Base-by-base conservation (phyloP, 2,888 invertebrate genomes). In the Cheilosia pagana region DNA sequence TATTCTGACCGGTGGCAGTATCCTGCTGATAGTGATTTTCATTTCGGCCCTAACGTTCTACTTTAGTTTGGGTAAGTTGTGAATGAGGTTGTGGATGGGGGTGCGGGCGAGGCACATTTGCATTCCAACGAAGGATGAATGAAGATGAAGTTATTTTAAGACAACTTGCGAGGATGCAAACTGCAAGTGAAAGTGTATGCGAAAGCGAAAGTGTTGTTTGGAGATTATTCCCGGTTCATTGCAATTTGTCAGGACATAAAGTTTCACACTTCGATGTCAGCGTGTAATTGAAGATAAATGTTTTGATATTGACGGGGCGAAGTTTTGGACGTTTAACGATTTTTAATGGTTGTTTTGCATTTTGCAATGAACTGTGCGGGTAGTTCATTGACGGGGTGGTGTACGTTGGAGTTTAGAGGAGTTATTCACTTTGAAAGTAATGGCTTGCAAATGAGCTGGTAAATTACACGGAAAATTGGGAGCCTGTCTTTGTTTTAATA, bases 41-140 rank as follows among this genome's bases (percentile, higher is more conserved):
- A 87, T 91, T 70, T 90, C 92, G 59, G 90, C 87, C 39, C 68
- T 91, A 57, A 91, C 91, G 79, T 92, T 90, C 85, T 91, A 90
- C 86, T 87, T 91, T 59, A 92, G 92, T 87, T 87, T 91, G 88
- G 92, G 92, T 92, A 87, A 90, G 91, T 75, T 81, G 68, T 50
- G n/a, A n/a, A n/a, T 50, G 57, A 12, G 43, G 55, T 53, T 71
- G 31, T 23, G 19, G 48, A n/a, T 57, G 43, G 28, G n/a, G 55
- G 52, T 25, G 2, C 31, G 12, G 0, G 8, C n/a, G 19, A 16
- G 41, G 71, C 43, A 28, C 48, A 71, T 71, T 82, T 82, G 60
- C 60, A 71, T 70, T 57, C n/a, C 2, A 21, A 16, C 19, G 35
- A 14, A 45, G 21, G 57, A 81, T 68, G 57, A 81, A 71, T 71